Evolutionary conservation across 1,140 invertebrate species (phyloP).

Genomic region (Zeugodacus cucurbitae): DNA sequence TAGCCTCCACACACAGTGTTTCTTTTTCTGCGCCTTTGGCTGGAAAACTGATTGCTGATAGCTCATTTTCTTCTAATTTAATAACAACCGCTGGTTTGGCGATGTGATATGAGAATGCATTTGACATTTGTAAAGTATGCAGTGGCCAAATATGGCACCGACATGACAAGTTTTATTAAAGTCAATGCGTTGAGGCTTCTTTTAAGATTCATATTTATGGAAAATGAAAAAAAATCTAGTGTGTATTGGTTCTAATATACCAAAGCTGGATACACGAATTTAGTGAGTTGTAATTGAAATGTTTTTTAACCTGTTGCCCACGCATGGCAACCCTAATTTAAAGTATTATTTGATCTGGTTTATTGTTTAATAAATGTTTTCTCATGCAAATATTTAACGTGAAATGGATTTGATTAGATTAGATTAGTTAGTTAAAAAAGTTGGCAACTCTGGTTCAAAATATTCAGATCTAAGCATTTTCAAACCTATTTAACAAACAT

Average conservation of each 20-base stretch:
- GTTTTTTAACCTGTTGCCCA: no score
- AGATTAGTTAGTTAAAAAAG: no score
- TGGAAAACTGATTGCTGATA: constrained; percentile 19
- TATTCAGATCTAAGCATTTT: no score
- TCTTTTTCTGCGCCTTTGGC: background rate
- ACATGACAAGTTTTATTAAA: background rate
- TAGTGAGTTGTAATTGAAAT: no score
- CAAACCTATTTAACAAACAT: no score
- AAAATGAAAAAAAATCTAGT: background rate
- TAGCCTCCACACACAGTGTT: background rate
- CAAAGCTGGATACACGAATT: no score
- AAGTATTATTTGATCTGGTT: no score
- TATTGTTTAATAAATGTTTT: no score
- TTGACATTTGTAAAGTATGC: background rate
- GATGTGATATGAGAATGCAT: background rate
- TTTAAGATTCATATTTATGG: background rate
- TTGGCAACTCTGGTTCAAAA: no score
- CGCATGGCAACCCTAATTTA: no score
- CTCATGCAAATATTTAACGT: no score
- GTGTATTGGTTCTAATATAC: background rate
- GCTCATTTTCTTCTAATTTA: constrained; percentile 32
- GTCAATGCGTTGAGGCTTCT: background rate
- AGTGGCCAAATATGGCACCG: background rate
- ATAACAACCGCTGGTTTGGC: background rate
- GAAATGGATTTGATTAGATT: no score